Evolutionary conservation across 2,888 invertebrate genomes (phyloP).

Genomic region (Pomacea canaliculata): DNA sequence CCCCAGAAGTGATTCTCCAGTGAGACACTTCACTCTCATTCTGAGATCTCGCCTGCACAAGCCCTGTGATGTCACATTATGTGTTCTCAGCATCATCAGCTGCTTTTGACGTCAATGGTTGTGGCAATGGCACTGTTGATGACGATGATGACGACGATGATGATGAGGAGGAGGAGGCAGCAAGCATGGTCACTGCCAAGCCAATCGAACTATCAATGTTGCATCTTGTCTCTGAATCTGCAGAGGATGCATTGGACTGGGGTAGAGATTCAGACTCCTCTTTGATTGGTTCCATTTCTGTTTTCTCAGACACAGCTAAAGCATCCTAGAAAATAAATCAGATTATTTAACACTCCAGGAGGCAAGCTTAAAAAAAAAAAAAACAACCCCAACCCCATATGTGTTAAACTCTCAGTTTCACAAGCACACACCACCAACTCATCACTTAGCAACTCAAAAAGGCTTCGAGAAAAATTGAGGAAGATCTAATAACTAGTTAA

Average conservation of each 20-base stretch:
- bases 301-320: conserved; percentile 30
- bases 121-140: background rate
- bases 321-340: conserved; percentile 27
- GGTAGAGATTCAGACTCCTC: conserved; percentile 65
- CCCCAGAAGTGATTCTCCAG: background rate
- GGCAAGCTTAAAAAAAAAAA: too few relatives aligned
- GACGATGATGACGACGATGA: background rate
- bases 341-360: too few relatives aligned
- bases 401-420: too few relatives aligned
- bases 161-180: background rate
- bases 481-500: too few relatives aligned
- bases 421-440: too few relatives aligned
- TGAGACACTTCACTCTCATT: too few relatives aligned
- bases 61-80: background rate
- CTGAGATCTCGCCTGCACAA: too few relatives aligned
- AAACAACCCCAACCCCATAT: too few relatives aligned
- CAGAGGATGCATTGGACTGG: conserved; percentile 36
- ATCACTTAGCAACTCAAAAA: too few relatives aligned
- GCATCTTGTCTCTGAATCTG: conserved; percentile 19
- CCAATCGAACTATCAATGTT: background rate
- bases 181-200: background rate
- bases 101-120: background rate
- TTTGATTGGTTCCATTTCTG: conserved; percentile 68
- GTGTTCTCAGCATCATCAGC: conserved; percentile 8
- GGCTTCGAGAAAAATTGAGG: too few relatives aligned